Evolutionary conservation across 1,140 invertebrate species (phyloP), one percentile per base, ranked within the genome.

Genomic region (Rhyzopertha dominica): DNA sequence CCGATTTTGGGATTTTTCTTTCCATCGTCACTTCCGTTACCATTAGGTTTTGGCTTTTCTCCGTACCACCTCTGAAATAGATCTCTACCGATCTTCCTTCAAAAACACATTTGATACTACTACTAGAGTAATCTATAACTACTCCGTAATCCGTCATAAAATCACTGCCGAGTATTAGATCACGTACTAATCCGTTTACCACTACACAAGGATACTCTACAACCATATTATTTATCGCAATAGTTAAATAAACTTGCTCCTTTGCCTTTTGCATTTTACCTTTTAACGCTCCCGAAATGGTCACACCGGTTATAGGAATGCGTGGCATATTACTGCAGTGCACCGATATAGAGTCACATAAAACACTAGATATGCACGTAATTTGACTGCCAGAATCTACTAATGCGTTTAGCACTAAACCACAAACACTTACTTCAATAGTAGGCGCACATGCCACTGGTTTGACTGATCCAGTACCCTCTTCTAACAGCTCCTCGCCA

Each of bases 381-480:
- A 59, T 47, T 38, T 61, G 49, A 37, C 53, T 54, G 0, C 54
- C 57, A 1, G 57, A 53, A 31, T 59, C 57, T 1, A 59, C 0
- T 12, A 40, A 14, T 7, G 32, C n/a, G 12, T 12, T 24, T n/a
- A 3, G 18, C 29, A 7, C 22, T 31, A 35, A 3, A 26, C 17
- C 10, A 7, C 14, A 8, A 5, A 19, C 17, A n/a, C 13, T 20
- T 3, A 40, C 12, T 25, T 16, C 13, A n/a, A 19, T 18, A 1
- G 20, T n/a, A 5, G 22, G 10, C 8, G 18, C 32, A 2, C 13
- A n/a, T 12, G n/a, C 38, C 20, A 35, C 38, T 1, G 3, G 13
- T 40, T 30, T 12, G 24, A 28, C 25, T n/a, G n/a, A 10, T 26
- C 19, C 10, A n/a, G 12, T 8, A 10, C 19, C 32, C 14, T 13